These are phyloP conservation scores for Halictus quadricinctus DNA, from an alignment of 2,888 invertebrate species.

Conservation along the genomic window DNA sequence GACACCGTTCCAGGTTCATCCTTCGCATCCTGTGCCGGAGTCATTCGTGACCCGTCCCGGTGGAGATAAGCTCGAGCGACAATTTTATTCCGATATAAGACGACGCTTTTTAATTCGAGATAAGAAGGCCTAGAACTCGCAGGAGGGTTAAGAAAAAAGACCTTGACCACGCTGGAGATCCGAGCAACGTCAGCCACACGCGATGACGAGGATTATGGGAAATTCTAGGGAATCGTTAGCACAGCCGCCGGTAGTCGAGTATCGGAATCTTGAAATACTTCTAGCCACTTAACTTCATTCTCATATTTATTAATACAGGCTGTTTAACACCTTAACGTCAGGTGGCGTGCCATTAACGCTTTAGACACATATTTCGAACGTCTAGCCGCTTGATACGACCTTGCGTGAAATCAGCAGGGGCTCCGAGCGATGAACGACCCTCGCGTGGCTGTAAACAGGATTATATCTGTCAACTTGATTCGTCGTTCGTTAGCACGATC, in stretches of 20 bases:
- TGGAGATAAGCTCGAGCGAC: too few relatives aligned
- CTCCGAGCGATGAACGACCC: neutral
- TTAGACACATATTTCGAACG: neutral
- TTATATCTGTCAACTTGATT: neutral
- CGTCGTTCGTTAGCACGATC: neutral
- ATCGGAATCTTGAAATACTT: neutral
- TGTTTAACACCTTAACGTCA: conserved; percentile 44
- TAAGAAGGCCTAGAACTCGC: too few relatives aligned
- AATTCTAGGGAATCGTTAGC: neutral
- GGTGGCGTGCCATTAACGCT: conserved; percentile 38
- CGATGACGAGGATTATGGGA: conserved; percentile 14
- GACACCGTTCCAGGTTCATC: neutral
- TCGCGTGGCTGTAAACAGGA: neutral
- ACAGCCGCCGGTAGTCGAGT: too few relatives aligned
- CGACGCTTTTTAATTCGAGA: too few relatives aligned
- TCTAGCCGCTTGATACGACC: neutral
- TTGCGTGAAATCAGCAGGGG: conserved; percentile 10
- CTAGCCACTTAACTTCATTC: neutral
- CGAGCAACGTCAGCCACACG: conserved; percentile 43
- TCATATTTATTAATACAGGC: neutral
- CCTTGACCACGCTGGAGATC: conserved; percentile 34
- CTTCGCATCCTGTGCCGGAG: too few relatives aligned
- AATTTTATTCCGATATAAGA: too few relatives aligned
- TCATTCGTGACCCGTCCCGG: too few relatives aligned
- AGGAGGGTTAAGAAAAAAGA: neutral